Base-by-base conservation (phyloP, 2,888 invertebrate species). In the Conchocele bisecta region DNA sequence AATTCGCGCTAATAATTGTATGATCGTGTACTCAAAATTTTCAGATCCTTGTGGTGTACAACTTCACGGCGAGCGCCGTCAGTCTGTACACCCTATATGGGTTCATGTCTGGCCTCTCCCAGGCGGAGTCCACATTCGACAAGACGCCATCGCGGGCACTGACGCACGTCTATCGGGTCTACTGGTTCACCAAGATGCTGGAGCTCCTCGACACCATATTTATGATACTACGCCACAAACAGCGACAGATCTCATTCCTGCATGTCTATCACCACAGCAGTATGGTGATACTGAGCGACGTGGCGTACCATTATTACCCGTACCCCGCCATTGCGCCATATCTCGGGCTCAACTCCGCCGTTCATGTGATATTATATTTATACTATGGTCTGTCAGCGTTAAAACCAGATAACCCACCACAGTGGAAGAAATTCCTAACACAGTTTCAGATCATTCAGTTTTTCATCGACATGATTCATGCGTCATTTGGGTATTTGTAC, bases 131-230 rank as follows among this genome's bases (percentile, higher is more conserved):
- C 22, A 70, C 87, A 6, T 90, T 84, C 65, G 73, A 81, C 7
- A 85, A 79, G 46, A 57, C 72, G 51, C 54, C 81, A 0, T 72
- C 74, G 0, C 66, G 81, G 15, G 31, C 50, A 3, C 76, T 90
- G 15, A 41, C 53, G 15, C 79, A 77, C 31, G 64, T 79, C 51
- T 89, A 83, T 75, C 75, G 50, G 57, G 33, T 88, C 17, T 91
- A 91, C 77, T 88, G 84, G 83, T 33, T 87, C 2, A 86, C 85
- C 9, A 91, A 91, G 79, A 78, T 79, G 11, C 37, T 87, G 17
- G 91, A 91, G 68, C 83, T 91, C 26, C 51, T 88, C 20, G 91
- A 91, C 74, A 91, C 91, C 2, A 86, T 90, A 0, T 91, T 90
- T 75, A 91, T 91, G 90, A 81, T 91, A 9, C 70, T 91, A 26